These are phyloP conservation scores for Rhinichthys osculus DNA, from an alignment of 2,797 vertebrate species.

Conservation along the genomic window DNA sequence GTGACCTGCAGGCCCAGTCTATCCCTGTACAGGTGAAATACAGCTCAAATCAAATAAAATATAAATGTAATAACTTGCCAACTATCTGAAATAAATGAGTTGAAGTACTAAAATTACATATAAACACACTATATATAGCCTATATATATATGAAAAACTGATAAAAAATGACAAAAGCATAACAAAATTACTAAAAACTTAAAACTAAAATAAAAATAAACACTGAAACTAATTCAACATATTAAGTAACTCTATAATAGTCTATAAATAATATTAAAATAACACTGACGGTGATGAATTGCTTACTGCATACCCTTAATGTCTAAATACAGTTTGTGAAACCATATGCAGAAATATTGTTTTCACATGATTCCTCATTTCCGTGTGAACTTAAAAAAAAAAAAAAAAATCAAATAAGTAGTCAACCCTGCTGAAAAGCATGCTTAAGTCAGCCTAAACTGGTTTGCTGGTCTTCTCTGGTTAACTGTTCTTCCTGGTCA, in stretches of 20 bases:
- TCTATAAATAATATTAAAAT: not conserved
- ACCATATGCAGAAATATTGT: not conserved
- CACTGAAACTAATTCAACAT: too few species aligned
- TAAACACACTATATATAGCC: too few species aligned
- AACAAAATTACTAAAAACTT: too few species aligned
- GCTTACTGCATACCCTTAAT: too few species aligned
- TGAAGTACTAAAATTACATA: not conserved
- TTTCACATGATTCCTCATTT: not conserved
- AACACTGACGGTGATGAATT: not conserved
- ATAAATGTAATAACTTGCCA: not conserved
- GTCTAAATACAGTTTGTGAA: not conserved
- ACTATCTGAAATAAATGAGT: not conserved
- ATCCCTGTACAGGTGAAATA: constrained; percentile 73
- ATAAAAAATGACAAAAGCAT: too few species aligned
- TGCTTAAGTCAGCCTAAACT: not conserved
- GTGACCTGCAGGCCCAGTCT: constrained; percentile 79
- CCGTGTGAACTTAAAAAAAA: too few species aligned
- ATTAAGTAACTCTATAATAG: not conserved
- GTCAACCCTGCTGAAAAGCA: not conserved
- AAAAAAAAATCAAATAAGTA: not conserved
- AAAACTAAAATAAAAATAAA: too few species aligned
- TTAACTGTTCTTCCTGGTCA: not conserved
- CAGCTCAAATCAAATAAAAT: not conserved
- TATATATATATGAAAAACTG: too few species aligned
- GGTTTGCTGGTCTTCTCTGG: not conserved